Evolutionary conservation across 2,888 invertebrate genomes (phyloP), one percentile per base, ranked within the genome.

Genomic region (Melieria crassipennis): DNA sequence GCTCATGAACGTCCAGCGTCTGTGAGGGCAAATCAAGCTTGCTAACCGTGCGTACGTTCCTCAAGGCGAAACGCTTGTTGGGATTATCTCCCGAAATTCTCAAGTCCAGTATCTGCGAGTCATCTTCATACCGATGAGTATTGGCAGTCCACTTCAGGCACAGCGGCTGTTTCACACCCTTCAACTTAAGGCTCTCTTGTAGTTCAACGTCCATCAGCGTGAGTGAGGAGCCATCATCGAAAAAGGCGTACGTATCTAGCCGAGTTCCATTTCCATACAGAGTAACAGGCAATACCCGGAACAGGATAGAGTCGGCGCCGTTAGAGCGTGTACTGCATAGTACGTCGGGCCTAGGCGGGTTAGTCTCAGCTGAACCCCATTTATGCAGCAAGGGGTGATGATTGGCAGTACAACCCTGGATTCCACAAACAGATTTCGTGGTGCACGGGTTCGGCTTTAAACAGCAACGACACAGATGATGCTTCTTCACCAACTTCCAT

Each of bases 181-280:
- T 65, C 10, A 71, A 16, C 4, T 71, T 56, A 9, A 75, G 58
- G 3, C 65, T 69, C n/a, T 43, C 42, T 4, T 63, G 71, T 7
- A 76, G 62, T 7, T 70, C 69, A 4, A n/a, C n/a, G 10, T 73
- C 72, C 52, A 72, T 75, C 6, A 72, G 56, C 7, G 72, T 73
- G 6, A 72, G 65, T 9, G 72, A 72, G 3, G 73, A 71, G 7
- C 72, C 73, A 50, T 75, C 72, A 13, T 75, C 73, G 30, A 72
- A 69, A 11, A 73, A 75, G 4, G 74, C 76, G 43, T 65, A 77
- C 4, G 72, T 76, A n/a, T 75, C 47, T 48, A 76, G 7, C 58
- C 62, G 43, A 5, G 42, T 73, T 5, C 55, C 60, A 50, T 65
- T 70, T 9, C 70, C 71, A 13, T 77, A 69, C 57, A 75, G 64